A percentile compares a stretch with the other conserved stretches of the same genome.
phyloP scores from a whole-genome alignment of 2,113 vertebrate species.

The Meleagris gallopavo region DNA sequence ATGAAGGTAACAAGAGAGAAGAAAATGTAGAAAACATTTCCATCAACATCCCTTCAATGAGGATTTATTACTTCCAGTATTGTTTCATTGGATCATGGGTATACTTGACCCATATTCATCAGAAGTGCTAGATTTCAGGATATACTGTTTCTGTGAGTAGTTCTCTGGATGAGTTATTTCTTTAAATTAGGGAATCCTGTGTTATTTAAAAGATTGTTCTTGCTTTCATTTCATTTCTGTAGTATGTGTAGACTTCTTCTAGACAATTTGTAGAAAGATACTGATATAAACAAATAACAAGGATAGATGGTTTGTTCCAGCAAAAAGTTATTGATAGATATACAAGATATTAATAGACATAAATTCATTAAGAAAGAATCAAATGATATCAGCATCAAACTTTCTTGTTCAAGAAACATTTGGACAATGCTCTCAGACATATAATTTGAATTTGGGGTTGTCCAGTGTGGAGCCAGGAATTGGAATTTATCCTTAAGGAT shows the following conservation, averaged over 20 bases:
- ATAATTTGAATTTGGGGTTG: too few relatives aligned
- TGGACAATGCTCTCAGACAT: too few relatives aligned
- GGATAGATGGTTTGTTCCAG: neutral
- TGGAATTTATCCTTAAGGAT: too few relatives aligned
- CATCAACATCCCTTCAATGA: neutral
- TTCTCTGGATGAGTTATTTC: neutral
- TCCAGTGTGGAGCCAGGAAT: too few relatives aligned
- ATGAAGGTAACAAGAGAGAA: neutral
- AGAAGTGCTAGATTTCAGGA: neutral
- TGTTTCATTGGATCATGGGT: neutral
- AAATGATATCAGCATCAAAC: neutral
- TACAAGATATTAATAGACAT: neutral
- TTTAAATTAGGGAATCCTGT: neutral
- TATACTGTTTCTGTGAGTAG: neutral
- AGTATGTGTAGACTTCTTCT: neutral
- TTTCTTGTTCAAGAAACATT: too few relatives aligned
- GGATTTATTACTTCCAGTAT: neutral
- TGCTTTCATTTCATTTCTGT: neutral
- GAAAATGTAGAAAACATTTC: neutral
- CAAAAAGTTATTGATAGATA: neutral
- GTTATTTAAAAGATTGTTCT: neutral
- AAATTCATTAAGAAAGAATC: neutral
- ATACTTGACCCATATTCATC: neutral
- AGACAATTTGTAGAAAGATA: neutral
- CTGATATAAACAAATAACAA: neutral